Evolutionary conservation across 2,797 vertebrate genomes (phyloP), one percentile per base, ranked within the genome.

Genomic region (Urophycis tenuis): DNA sequence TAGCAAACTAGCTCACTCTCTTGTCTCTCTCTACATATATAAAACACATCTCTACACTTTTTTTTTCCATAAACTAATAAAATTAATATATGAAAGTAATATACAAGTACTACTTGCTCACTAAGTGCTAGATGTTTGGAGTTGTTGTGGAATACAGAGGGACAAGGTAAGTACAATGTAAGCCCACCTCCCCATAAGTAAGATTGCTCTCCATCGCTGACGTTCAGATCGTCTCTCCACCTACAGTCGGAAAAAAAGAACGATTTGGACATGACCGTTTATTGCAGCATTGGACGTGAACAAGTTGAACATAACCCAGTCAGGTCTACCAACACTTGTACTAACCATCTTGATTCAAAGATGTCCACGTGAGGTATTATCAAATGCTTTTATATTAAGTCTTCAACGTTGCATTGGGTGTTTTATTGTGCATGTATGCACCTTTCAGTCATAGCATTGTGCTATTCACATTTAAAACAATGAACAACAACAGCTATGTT

Each of bases 141-240:
- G 25, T 29, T 67, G 25, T 67, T 67, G 25, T 29, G 12, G 1
- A 29, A 12, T 11, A 29, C 60, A 29, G 9, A 22, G 25, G 25
- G 15, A 71, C 3, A 74, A 2, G 35, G 14, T 49, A 49, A 41
- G 31, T 11, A 88, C 7, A 29, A 19, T n/a, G 67, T 33, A 75
- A 29, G 69, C 90, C 19, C 79, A 92, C 92, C 92, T 91, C 88
- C 34, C 85, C 88, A 79, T 88, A 89, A 80, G 72, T 86, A 3
- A 88, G 87, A 76, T 88, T 67, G 79, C 79, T 87, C 78, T 93
- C 92, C 92, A 93, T 93, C 75, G 83, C 53, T 83, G 75, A 74
- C 77, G 83, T 77, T 83, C 74, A 39, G 82, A n/a, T 74, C 6
- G 34, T 78, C 75, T 80, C 77, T 80, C 36, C 76, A 84, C 79